A percentile compares a stretch with the other conserved stretches of the same genome.
These are phyloP conservation scores for Aspidapion aeneum DNA, from an alignment of 2,888 invertebrate species.

Conservation along the genomic window DNA sequence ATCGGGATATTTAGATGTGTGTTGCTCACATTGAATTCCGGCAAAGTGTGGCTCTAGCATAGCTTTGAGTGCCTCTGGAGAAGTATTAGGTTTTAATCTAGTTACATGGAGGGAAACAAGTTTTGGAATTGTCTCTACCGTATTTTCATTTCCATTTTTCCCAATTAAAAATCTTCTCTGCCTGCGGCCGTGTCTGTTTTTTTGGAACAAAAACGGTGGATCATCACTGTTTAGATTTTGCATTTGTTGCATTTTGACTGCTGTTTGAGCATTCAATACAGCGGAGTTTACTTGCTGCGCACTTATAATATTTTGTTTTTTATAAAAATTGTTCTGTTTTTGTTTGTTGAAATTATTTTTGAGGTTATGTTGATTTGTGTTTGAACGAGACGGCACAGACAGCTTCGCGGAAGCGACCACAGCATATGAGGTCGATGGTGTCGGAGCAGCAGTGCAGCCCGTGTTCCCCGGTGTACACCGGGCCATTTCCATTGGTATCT, in stretches of 20 bases:
- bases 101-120: conserved; percentile 10
- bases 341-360: not conserved
- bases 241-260: conserved; percentile 1
- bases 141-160: conserved; percentile 1
- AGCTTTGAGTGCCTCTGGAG: conserved; percentile 8
- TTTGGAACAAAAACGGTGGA: not conserved
- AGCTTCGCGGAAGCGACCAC: too few species aligned
- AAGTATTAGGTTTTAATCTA: conserved; percentile 13
- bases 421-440: not conserved
- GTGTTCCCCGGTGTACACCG: not conserved
- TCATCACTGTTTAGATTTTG: not conserved
- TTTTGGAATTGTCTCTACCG: conserved; percentile 3
- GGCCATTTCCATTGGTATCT: not conserved
- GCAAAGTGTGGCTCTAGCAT: conserved; percentile 11
- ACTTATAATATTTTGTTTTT: not conserved
- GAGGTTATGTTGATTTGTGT: not conserved
- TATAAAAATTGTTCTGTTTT: too few species aligned
- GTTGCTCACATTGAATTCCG: conserved; percentile 14
- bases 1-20: conserved; percentile 11
- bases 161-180: not conserved
- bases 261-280: conserved; percentile 1
- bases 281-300: conserved; percentile 4
- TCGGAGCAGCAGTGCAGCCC: not conserved
- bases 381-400: not conserved
- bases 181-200: conserved; percentile 1